Evolutionary conservation across 1,140 invertebrate species (phyloP).

Genomic region (Fopius arisanus): DNA sequence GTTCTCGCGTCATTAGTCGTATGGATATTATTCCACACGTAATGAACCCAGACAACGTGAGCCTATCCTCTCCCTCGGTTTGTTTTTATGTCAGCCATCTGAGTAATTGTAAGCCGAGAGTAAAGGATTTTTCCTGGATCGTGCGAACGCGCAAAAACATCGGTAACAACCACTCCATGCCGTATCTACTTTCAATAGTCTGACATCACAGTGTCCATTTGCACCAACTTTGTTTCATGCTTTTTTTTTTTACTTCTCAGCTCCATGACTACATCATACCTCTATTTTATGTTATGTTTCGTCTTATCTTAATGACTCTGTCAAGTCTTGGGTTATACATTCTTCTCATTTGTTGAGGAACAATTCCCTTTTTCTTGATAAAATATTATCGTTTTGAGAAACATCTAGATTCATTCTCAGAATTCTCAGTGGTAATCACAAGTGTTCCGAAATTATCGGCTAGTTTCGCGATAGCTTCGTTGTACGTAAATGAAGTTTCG

Average conservation of each 20-base stretch:
- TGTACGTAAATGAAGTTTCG: too few relatives aligned
- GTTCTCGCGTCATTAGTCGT: conserved; percentile 6
- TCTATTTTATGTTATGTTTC: not conserved
- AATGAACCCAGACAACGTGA: not conserved
- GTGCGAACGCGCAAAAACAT: conserved; percentile 21
- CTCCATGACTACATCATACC: not conserved
- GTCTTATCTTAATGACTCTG: not conserved
- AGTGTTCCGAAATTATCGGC: too few relatives aligned
- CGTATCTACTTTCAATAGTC: conserved; percentile 24
- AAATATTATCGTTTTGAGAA: too few relatives aligned
- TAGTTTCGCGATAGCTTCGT: too few relatives aligned
- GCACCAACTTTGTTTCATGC: not conserved
- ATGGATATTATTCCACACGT: conserved; percentile 8
- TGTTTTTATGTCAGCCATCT: conserved; percentile 15
- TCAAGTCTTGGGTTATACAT: not conserved
- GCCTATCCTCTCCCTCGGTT: not conserved
- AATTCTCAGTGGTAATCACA: too few relatives aligned
- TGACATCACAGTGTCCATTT: conserved; percentile 5
- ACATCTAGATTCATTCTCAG: too few relatives aligned
- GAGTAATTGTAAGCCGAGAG: conserved; percentile 4
- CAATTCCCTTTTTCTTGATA: too few relatives aligned
- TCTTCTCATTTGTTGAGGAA: not conserved
- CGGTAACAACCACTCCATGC: not conserved
- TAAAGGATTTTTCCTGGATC: conserved; percentile 10
- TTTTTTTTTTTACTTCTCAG: not conserved